Percentiles rank a stretch among this genome's conserved stretches.
Conservation (phyloP, 1,140 invertebrate species). For the Pachypeltis micranthus region DNA sequence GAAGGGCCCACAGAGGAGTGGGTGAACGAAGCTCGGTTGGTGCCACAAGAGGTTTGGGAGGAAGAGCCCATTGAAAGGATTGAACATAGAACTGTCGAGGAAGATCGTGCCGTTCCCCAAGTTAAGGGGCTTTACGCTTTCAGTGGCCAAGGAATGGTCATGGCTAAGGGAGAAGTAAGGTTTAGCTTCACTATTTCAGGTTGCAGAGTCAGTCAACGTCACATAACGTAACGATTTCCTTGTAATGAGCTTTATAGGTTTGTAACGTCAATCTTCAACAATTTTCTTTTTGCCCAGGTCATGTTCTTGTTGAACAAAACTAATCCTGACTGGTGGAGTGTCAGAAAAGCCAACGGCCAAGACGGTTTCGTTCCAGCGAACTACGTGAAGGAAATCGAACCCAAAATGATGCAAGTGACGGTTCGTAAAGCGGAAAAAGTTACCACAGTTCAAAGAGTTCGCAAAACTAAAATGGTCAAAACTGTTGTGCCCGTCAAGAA, state of each 20-base stretch:
- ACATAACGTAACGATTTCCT: background rate
- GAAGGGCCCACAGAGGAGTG: conserved; percentile 53
- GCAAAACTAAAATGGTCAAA: conserved; percentile 77
- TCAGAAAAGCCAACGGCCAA: conserved; percentile 75
- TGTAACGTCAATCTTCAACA: no score
- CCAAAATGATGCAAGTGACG: conserved; percentile 69
- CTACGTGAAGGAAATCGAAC: conserved; percentile 88
- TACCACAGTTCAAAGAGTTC: conserved; percentile 67
- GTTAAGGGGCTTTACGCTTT: conserved; percentile 82
- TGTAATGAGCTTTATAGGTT: no score
- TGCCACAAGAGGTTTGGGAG: conserved; percentile 82
- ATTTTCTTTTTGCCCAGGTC: conserved; percentile 35
- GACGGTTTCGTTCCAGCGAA: conserved; percentile 97
- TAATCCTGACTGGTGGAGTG: conserved; percentile 97
- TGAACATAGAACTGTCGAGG: conserved; percentile 69
- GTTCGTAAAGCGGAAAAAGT: conserved; percentile 74
- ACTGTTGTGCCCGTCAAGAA: conserved; percentile 65
- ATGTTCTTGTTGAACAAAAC: conserved; percentile 91
- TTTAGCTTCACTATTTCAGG: no score
- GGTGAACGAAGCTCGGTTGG: conserved; percentile 61
- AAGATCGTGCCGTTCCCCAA: conserved; percentile 79
- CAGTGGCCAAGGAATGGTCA: conserved; percentile 83
- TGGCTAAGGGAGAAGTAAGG: conserved; percentile 74
- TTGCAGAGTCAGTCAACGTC: background rate
- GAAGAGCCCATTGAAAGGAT: conserved; percentile 77